phyloP scores from a whole-genome alignment of 2,113 vertebrate species.

The Pontoporia blainvillei region DNA sequence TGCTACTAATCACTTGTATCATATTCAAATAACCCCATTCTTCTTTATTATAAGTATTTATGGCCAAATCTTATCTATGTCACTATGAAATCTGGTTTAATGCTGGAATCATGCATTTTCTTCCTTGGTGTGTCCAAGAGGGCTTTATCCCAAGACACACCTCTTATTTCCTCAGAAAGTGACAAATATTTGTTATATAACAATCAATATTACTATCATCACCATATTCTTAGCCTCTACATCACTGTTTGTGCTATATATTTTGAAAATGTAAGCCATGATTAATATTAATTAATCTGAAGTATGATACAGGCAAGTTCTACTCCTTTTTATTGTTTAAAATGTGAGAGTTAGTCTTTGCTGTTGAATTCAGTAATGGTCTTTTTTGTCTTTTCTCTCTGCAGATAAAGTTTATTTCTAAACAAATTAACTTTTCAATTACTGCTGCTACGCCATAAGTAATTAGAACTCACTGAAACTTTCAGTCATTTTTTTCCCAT shows the following conservation, averaged over 20 bases:
- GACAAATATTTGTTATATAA: background rate
- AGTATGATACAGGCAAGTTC: conserved; percentile 21
- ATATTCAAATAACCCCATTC: background rate
- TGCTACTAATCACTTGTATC: background rate
- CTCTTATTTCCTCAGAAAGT: background rate
- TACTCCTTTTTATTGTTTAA: background rate
- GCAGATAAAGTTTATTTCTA: conserved; percentile 75
- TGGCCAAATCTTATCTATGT: background rate
- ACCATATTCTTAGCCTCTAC: background rate
- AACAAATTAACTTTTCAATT: conserved; percentile 79
- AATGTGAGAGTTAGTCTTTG: conserved; percentile 67
- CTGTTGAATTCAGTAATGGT: conserved; percentile 59
- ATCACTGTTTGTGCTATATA: background rate
- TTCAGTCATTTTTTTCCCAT: conserved; percentile 56
- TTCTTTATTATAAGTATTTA: background rate
- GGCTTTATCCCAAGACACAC: background rate
- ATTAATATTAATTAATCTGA: conserved; percentile 71
- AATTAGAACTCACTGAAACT: conserved; percentile 68
- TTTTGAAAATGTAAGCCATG: conserved; percentile 61
- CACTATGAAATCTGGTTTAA: background rate
- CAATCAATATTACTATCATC: background rate
- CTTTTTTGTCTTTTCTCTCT: conserved; percentile 71
- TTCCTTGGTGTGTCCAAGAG: background rate
- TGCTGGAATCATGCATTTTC: background rate
- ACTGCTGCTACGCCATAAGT: conserved; percentile 66